phyloP scores from a whole-genome alignment of 2,888 invertebrate genomes.

The Tenthredo scrophulariae region DNA sequence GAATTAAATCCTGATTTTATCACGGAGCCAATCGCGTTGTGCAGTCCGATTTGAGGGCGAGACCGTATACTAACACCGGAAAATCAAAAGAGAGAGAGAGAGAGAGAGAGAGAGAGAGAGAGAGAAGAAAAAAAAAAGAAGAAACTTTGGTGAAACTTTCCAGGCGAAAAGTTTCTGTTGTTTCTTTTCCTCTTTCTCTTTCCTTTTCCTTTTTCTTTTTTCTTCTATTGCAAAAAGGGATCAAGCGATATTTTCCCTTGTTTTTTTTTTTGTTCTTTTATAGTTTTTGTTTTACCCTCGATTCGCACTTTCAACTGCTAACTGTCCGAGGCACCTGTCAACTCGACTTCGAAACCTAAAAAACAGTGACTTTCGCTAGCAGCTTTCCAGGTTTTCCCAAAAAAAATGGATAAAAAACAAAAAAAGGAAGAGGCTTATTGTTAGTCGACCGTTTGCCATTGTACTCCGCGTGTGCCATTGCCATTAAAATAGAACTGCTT shows the following conservation, averaged over 20 bases:
- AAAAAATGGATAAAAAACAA: neutral
- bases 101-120: neutral
- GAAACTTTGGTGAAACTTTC: neutral
- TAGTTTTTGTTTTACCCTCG: neutral
- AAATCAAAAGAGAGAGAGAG: neutral
- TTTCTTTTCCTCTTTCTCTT: constrained; percentile 24
- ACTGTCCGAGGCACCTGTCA: constrained; percentile 47
- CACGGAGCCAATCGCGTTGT: neutral
- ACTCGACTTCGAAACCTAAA: constrained; percentile 26
- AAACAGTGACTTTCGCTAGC: neutral
- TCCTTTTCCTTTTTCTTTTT: neutral
- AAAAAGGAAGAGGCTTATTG: neutral
- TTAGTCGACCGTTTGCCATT: constrained; percentile 40
- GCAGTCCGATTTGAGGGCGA: neutral
- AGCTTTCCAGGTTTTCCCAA: neutral
- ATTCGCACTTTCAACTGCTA: constrained; percentile 30
- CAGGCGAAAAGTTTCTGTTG: constrained; percentile 27
- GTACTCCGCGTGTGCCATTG: constrained; percentile 40
- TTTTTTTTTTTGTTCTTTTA: neutral
- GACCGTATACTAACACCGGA: neutral
- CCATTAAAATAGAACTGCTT: constrained; percentile 48
- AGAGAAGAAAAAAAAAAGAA: neutral
- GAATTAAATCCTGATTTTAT: neutral
- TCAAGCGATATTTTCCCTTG: neutral
- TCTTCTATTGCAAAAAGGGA: constrained; percentile 17